A percentile compares a stretch with the other conserved stretches of the same genome.
Evolutionary conservation across 1,140 invertebrate species (phyloP).

Genomic region (Hesperophylax magnus): DNA sequence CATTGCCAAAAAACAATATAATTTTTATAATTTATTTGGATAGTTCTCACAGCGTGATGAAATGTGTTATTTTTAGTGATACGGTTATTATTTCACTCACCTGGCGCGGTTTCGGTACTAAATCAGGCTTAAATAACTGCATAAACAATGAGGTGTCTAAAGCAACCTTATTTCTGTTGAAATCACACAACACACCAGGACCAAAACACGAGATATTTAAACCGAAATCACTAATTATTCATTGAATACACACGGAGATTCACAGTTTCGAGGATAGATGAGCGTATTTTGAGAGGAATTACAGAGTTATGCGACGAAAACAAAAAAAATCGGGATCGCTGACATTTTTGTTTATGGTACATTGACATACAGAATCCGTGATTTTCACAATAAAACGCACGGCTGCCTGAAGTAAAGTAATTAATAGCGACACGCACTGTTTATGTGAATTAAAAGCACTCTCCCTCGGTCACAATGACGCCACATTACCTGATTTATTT

Average conservation of each 20-base stretch:
- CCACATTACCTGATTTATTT: conserved; percentile 54
- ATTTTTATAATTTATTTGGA: conserved; percentile 36
- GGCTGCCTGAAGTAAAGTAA: not conserved
- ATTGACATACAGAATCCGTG: conserved; percentile 71
- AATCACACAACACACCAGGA: conserved; percentile 18
- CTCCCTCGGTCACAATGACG: conserved; percentile 3
- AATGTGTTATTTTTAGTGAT: conserved; percentile 42
- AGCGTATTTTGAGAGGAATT: conserved; percentile 40
- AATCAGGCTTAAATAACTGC: conserved; percentile 46
- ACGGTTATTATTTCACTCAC: conserved; percentile 34
- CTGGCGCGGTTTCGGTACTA: conserved; percentile 27
- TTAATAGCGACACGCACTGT: conserved; percentile 16
- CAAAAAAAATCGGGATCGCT: conserved; percentile 72
- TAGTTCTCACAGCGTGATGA: conserved; percentile 10
- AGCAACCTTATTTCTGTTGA: conserved; percentile 27
- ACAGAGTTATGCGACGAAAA: conserved; percentile 49
- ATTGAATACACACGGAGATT: conserved; percentile 1
- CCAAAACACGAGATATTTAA: not conserved
- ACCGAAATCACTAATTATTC: conserved; percentile 7
- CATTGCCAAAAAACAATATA: conserved; percentile 43
- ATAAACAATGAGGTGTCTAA: conserved; percentile 47
- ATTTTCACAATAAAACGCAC: conserved; percentile 37
- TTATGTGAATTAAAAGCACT: conserved; percentile 62
- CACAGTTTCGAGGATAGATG: conserved; percentile 12
- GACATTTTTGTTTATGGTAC: conserved; percentile 73